Conservation (phyloP, 2,888 invertebrate species). For the Agrenia bidenticulata region DNA sequence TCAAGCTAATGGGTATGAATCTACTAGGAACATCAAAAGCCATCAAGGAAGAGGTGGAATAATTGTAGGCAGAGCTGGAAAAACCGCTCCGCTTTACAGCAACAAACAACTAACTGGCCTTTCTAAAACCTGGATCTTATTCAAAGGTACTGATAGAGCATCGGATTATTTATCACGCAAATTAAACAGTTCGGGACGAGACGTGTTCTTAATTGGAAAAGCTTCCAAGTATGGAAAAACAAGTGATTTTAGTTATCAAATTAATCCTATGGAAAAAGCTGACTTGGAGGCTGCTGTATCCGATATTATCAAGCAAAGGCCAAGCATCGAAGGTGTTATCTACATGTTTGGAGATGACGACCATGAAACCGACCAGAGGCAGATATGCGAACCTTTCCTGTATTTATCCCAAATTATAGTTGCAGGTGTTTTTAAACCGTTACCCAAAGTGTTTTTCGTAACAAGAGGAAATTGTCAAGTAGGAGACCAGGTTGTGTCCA, state of each 20-base stretch:
- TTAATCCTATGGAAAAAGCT: slow-evolving; percentile 21
- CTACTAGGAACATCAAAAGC: not conserved
- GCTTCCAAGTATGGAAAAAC: not conserved
- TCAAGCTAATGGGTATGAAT: slow-evolving; percentile 8
- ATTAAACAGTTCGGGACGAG: not conserved
- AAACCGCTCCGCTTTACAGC: too few species aligned
- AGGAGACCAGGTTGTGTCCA: slow-evolving; percentile 19
- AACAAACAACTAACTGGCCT: too few species aligned
- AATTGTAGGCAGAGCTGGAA: not conserved
- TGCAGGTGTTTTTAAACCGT: slow-evolving; percentile 14
- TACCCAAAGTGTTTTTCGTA: slow-evolving; percentile 11
- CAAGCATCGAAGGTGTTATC: slow-evolving; percentile 31
- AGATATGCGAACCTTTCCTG: slow-evolving; percentile 21
- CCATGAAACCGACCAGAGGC: slow-evolving; percentile 12
- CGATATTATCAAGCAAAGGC: too few species aligned
- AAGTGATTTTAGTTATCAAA: slow-evolving; percentile 6
- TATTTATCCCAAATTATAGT: slow-evolving; percentile 31
- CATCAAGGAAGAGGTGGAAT: not conserved
- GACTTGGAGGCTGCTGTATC: slow-evolving; percentile 1
- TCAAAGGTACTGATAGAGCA: not conserved
- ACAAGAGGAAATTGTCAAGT: slow-evolving; percentile 29
- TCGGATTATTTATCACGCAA: not conserved
- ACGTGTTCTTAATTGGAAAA: not conserved
- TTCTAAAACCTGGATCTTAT: not conserved
- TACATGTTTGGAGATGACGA: slow-evolving; percentile 30